Percentiles rank a stretch among this genome's conserved stretches.
Evolutionary conservation across 2,113 vertebrate species (phyloP).

Genomic region (Oncorhynchus tshawytscha): DNA sequence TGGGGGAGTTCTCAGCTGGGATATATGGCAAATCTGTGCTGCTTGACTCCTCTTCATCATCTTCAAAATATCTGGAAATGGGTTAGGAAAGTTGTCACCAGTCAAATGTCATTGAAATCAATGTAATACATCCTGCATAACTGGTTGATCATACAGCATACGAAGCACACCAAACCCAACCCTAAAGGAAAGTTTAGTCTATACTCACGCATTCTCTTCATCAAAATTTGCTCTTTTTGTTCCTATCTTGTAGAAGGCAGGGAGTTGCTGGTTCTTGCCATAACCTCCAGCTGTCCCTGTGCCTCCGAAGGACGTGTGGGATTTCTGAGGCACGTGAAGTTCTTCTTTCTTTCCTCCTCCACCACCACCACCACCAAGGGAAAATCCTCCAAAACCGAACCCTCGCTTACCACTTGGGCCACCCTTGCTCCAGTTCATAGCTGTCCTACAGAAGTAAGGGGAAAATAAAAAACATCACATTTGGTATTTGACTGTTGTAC

Average conservation of each 20-base stretch:
- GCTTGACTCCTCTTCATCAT: conserved; percentile 94
- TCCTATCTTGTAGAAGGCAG: conserved; percentile 98
- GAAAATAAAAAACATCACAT: background rate
- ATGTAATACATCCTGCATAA: no score
- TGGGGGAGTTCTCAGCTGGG: conserved; percentile 97
- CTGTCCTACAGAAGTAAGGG: background rate
- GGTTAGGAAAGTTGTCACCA: background rate
- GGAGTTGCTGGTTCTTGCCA: conserved; percentile 88
- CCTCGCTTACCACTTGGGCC: conserved; percentile 91
- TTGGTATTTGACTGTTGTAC: background rate
- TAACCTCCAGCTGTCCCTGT: conserved; percentile 79
- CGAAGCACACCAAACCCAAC: no score
- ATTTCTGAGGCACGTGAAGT: conserved; percentile 76
- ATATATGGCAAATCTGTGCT: conserved; percentile 93
- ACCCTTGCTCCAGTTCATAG: conserved; percentile 87
- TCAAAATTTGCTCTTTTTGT: conserved; percentile 96
- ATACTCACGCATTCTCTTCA: conserved; percentile 90
- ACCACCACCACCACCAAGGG: conserved; percentile 62
- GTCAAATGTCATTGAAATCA: no score
- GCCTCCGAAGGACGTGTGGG: conserved; percentile 84
- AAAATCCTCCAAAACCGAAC: conserved; percentile 96
- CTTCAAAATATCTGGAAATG: conserved; percentile 91
- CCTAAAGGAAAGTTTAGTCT: background rate
- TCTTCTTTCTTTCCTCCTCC: conserved; percentile 89
- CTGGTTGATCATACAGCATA: no score